Percentiles rank a stretch among this genome's conserved stretches.
Conservation (phyloP, 1,140 invertebrate genomes). For the Polypedilum pembai region DNA sequence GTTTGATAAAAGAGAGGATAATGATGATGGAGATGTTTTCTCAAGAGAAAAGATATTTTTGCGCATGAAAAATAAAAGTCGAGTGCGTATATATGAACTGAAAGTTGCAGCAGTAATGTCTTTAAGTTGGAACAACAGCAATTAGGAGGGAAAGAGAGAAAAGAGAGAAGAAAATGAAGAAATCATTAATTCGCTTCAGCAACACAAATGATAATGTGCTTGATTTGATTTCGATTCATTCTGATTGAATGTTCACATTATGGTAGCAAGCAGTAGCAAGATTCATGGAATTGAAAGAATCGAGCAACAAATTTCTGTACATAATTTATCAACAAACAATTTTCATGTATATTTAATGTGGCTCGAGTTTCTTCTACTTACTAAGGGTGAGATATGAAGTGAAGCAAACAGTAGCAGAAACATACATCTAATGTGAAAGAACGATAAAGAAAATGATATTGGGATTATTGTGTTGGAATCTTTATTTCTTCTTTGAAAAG, state of each 20-base stretch:
- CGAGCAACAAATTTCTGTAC: constrained; percentile 11
- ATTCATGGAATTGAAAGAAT: not conserved
- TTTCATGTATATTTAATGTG: constrained; percentile 19
- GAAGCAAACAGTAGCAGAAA: not conserved
- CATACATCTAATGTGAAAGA: not conserved
- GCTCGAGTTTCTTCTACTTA: not conserved
- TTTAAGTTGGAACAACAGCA: not conserved
- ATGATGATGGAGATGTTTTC: constrained; percentile 15
- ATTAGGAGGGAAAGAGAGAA: not conserved
- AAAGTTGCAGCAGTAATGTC: too few relatives aligned
- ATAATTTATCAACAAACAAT: constrained; percentile 19
- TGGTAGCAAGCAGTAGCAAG: not conserved
- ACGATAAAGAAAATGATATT: constrained; percentile 14
- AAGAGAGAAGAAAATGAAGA: not conserved
- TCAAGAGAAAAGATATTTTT: not conserved
- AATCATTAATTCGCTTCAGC: constrained; percentile 5
- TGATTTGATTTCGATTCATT: constrained; percentile 14
- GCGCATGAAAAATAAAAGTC: too few relatives aligned
- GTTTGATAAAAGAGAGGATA: constrained; percentile 3
- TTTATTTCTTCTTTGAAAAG: not conserved
- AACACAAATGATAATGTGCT: not conserved
- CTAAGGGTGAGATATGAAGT: not conserved
- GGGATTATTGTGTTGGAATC: not conserved
- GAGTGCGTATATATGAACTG: too few relatives aligned
- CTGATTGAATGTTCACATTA: constrained; percentile 1